Evolutionary conservation across 2,797 vertebrate genomes (phyloP).

Genomic region (Thunnus albacares): DNA sequence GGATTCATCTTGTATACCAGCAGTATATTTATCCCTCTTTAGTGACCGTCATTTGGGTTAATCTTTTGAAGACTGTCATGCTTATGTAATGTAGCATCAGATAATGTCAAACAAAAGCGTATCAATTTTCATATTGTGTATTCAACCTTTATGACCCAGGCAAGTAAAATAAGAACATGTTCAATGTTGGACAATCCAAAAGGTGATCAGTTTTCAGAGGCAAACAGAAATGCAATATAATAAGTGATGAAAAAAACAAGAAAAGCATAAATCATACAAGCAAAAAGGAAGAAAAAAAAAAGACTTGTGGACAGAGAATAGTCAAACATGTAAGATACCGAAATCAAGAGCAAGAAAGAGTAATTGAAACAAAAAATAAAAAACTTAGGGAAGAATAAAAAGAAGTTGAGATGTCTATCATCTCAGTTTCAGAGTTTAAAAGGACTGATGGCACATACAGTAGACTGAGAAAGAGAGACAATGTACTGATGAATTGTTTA

Average conservation of each 20-base stretch:
- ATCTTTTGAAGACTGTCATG: no score
- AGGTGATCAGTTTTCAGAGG: neutral
- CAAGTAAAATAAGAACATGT: neutral
- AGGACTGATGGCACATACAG: neutral
- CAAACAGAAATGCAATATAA: neutral
- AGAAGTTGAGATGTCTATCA: no score
- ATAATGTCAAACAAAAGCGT: no score
- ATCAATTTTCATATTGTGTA: no score
- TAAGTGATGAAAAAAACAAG: neutral
- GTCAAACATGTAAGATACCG: neutral
- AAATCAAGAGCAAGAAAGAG: neutral
- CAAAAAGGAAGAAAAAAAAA: neutral
- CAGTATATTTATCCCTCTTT: no score
- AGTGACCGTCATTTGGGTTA: no score
- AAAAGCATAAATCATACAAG: neutral
- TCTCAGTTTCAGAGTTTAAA: no score
- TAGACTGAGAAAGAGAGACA: no score
- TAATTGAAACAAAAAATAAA: neutral
- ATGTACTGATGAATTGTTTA: slow-evolving; percentile 55
- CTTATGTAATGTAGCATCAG: no score
- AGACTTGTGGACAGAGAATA: neutral
- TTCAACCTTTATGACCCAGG: neutral
- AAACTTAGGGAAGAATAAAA: neutral
- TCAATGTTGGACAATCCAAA: neutral
- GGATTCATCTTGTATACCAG: neutral